These are phyloP conservation scores for Aproaerema taeniolella DNA, from an alignment of 2,888 invertebrate genomes.

Conservation along the genomic window DNA sequence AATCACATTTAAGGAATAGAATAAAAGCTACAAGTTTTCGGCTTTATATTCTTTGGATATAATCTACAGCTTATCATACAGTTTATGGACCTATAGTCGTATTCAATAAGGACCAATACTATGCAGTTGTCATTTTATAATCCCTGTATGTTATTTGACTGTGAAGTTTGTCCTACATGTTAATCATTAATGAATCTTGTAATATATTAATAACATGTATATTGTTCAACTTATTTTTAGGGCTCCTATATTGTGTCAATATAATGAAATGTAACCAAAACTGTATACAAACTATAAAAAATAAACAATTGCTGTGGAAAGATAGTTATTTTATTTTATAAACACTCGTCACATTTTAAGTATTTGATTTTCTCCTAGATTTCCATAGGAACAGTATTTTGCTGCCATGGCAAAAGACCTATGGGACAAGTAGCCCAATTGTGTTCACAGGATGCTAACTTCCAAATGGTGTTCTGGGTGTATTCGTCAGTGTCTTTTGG, in stretches of 20 bases:
- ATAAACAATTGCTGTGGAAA: slow-evolving; percentile 64
- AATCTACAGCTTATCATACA: slow-evolving; percentile 26
- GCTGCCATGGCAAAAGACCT: slow-evolving; percentile 69
- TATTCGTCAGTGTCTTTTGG: no score
- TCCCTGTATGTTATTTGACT: slow-evolving; percentile 47
- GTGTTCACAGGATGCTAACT: slow-evolving; percentile 36
- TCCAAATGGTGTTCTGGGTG: slow-evolving; percentile 53
- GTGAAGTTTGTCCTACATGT: slow-evolving; percentile 43
- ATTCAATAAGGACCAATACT: slow-evolving; percentile 61
- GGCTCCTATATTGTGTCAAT: slow-evolving; percentile 67
- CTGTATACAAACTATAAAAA: slow-evolving; percentile 72
- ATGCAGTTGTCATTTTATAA: slow-evolving; percentile 50
- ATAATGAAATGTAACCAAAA: slow-evolving; percentile 75
- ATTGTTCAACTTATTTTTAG: slow-evolving; percentile 70
- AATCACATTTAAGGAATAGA: slow-evolving; percentile 18
- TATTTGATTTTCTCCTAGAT: slow-evolving; percentile 21
- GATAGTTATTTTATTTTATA: slow-evolving; percentile 19
- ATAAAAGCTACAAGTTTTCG: slow-evolving; percentile 28
- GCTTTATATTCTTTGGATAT: slow-evolving; percentile 47
- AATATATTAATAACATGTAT: slow-evolving; percentile 66
- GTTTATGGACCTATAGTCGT: slow-evolving; percentile 35
- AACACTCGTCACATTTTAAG: slow-evolving; percentile 5
- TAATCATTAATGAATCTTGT: slow-evolving; percentile 61
- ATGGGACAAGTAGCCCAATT: slow-evolving; percentile 69
- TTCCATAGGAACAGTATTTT: slow-evolving; percentile 23